phyloP scores from a whole-genome alignment of 23 tunicate species.

The Clavelina lepadiformis region DNA sequence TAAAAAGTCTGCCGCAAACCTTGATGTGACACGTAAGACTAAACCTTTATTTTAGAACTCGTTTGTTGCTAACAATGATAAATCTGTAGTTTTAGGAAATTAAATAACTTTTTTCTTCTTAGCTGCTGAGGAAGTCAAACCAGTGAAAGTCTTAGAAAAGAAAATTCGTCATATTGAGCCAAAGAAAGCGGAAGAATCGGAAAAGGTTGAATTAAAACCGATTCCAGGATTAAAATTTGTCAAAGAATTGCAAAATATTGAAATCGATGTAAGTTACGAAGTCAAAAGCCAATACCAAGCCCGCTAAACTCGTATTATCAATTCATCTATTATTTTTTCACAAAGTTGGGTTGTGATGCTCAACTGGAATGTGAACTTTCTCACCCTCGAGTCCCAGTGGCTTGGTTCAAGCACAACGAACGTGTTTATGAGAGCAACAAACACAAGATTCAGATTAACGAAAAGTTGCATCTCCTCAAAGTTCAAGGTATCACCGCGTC shows the following conservation, averaged over 20 bases:
- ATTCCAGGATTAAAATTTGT: conserved; percentile 73
- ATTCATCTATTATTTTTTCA: too few species aligned
- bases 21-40: conserved; percentile 48
- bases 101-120: neutral
- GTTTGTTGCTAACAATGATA: neutral
- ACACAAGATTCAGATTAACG: conserved; percentile 31
- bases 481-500: conserved; percentile 20
- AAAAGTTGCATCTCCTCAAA: conserved; percentile 25
- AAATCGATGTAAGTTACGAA: neutral
- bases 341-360: conserved; percentile 17
- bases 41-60: neutral
- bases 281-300: neutral
- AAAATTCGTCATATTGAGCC: conserved; percentile 75
- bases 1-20: conserved; percentile 31
- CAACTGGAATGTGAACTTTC: conserved; percentile 67
- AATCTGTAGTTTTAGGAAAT: neutral
- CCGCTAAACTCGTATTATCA: neutral
- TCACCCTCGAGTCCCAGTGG: conserved; percentile 70
- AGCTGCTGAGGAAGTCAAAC: conserved; percentile 65
- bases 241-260: conserved; percentile 13
- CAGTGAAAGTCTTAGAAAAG: conserved; percentile 46
- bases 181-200: conserved; percentile 49
- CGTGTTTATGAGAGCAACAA: conserved; percentile 49
- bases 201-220: conserved; percentile 58
- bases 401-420: conserved; percentile 65